Conservation (phyloP, 2,888 invertebrate species). For the Andrena bicolor region DNA sequence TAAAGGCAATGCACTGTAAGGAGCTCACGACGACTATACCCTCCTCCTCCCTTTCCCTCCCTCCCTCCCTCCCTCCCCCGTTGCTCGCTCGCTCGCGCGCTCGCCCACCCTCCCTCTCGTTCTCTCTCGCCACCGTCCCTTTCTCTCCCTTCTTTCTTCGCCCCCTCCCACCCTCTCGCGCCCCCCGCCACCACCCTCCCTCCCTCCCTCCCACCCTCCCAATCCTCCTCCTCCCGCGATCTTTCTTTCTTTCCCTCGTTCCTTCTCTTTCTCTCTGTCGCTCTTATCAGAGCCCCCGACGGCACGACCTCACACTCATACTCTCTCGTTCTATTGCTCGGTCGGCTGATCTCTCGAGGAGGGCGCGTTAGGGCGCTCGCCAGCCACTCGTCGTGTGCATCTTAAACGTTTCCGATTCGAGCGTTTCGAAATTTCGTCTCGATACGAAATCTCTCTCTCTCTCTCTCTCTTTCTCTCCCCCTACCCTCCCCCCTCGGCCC, state of each 20-base stretch:
- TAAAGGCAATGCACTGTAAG: constrained; percentile 85
- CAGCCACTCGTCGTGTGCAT: constrained; percentile 52
- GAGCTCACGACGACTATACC: constrained; percentile 82
- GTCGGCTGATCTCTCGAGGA: constrained; percentile 70
- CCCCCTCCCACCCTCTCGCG: constrained; percentile 45
- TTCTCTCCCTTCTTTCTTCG: constrained; percentile 61
- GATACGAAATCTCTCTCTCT: constrained; percentile 1
- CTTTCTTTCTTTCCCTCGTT: constrained; percentile 51
- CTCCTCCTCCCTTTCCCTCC: constrained; percentile 66
- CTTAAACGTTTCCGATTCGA: constrained; percentile 48
- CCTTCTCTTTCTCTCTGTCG: constrained; percentile 46
- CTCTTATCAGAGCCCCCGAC: constrained; percentile 59
- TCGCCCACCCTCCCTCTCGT: constrained; percentile 44
- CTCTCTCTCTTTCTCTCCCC: background rate
- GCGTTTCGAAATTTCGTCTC: constrained; percentile 48
- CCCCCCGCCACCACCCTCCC: constrained; percentile 38
- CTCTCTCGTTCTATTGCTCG: constrained; percentile 64
- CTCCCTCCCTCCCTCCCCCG: constrained; percentile 46
- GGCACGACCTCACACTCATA: constrained; percentile 42
- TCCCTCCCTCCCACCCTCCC: constrained; percentile 22
- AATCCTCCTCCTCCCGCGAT: constrained; percentile 33
- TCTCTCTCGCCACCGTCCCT: constrained; percentile 58
- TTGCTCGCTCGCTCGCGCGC: constrained; percentile 34
- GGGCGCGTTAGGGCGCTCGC: constrained; percentile 72
- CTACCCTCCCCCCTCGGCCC: background rate